Base-by-base conservation (phyloP, 2,113 vertebrate genomes). In the Dissostichus mawsoni region DNA sequence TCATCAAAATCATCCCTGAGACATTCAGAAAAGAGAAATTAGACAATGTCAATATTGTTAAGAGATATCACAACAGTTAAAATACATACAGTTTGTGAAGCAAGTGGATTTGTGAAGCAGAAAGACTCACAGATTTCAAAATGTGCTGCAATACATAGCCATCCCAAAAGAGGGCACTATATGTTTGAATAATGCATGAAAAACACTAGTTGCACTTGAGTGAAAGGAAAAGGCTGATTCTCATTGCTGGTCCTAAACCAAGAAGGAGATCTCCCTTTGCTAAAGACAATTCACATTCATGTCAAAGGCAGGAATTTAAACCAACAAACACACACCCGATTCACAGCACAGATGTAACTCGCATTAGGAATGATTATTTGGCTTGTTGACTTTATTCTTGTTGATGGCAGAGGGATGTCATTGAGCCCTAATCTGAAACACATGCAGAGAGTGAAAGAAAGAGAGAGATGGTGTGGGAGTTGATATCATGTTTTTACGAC, bases 1-100 rank as follows among this genome's bases (percentile, higher is more conserved):
- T 99, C 98, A 68, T 99, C 97, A 23, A 96, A 96, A 45, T 98
- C 97, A 0, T 98, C 97, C 45, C 98, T 99, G 78, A 82, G 53
- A 95, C 90, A 56, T 81, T 76, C 11, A 48, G 10, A 74, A 25
- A 41, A 55, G 29, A 20, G 18, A 70, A 23, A 33, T 17, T 5
- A 48, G 6, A 51, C 3, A 8, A 67, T 11, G 48, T 2, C 5
- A 53, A 51, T 11, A 52, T 65, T 23, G 16, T 41, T 69, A 48
- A n/a, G 1, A 58, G 45, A 48, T 13, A 51, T 67, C 20, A n/a
- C 8, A 64, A 55, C 14, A 11, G 50, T n/a, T 41, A n/a, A n/a
- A 44, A 56, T 7, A 45, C 51, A 44, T 10, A 69, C 51, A 23
- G 11, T 7, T 14, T 2, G 29, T 33, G 16, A 52, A 57, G 17